phyloP scores from a whole-genome alignment of 2,797 vertebrate species.

The Clarias fuscus region DNA sequence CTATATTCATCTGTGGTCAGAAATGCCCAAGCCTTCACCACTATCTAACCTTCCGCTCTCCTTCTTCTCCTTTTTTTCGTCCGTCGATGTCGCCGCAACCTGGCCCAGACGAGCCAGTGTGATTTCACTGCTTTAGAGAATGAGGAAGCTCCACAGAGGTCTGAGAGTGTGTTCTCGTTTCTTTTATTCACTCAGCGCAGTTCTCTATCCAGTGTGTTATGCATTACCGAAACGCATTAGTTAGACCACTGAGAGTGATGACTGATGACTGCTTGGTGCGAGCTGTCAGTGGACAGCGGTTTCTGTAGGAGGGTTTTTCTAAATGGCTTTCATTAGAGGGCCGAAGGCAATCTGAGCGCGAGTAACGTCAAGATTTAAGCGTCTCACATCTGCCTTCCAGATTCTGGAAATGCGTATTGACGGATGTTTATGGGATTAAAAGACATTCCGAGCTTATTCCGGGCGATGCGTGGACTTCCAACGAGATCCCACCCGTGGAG shows the following conservation, averaged over 20 bases:
- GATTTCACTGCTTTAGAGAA: conserved; percentile 34
- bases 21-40: conserved; percentile 28
- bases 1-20: conserved; percentile 38
- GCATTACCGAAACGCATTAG: background rate
- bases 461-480: background rate
- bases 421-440: background rate
- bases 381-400: conserved; percentile 59
- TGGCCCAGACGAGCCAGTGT: conserved; percentile 24
- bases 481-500: background rate
- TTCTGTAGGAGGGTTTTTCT: conserved; percentile 27
- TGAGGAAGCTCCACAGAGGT: conserved; percentile 29
- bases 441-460: background rate
- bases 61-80: conserved; percentile 46
- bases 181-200: conserved; percentile 15
- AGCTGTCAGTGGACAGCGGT: conserved; percentile 13
- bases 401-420: background rate
- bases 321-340: conserved; percentile 58
- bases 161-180: conserved; percentile 12
- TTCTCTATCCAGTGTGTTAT: conserved; percentile 7
- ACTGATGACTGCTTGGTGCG: background rate
- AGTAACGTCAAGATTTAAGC: conserved; percentile 56
- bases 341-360: conserved; percentile 59
- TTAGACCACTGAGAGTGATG: conserved; percentile 22
- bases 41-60: conserved; percentile 23
- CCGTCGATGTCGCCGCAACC: conserved; percentile 33